Base-by-base conservation (phyloP, 2,888 invertebrate species). In the Cheiracanthium punctorium region DNA sequence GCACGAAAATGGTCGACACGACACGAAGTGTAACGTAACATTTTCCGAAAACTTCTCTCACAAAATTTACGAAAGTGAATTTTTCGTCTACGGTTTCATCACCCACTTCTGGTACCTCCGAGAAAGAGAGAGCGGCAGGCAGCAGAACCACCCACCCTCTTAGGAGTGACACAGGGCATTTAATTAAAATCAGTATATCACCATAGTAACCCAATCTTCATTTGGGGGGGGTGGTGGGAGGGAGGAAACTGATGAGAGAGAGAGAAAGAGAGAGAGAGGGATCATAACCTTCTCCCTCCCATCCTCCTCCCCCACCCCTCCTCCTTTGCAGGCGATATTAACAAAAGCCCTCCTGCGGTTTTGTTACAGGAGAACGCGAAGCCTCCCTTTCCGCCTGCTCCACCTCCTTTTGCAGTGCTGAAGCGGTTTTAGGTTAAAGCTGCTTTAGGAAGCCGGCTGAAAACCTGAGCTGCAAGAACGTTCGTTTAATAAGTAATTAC, bases 121-220 rank as follows among this genome's bases (percentile, higher is more conserved):
- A n/a, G n/a, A n/a, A n/a, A n/a, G n/a, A n/a, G 5, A 20, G 58
- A 58, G 24, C 1, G 37, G 37, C 37, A 37, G 37, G n/a, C n/a
- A n/a, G n/a, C n/a, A n/a, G n/a, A n/a, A 2, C 48, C 48, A 7
- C 48, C 58, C 58, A n/a, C 58, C 24, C 58, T 58, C 58, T 58
- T 58, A 58, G 58, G 41, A 30, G 75, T 70, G 79, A 41, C 74
- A 41, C 69, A 52, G 80, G 73, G 52, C 71, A 80, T 86, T 86
- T 80, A 86, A 86, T 86, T 86, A 86, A 86, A 86, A 86, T 80
- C 85, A 80, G 71, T 80, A 70, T 76, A 86, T 86, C 80, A 75
- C 85, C 80, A 86, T 86, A 75, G 85, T 71, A 86, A 86, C 80
- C 75, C 64, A 80, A 86, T 80, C 85, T 80, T 80, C 84, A 85